A percentile compares a stretch with the other conserved stretches of the same genome.
phyloP scores from a whole-genome alignment of 2,113 vertebrate genomes.

The Thomomys bottae region DNA sequence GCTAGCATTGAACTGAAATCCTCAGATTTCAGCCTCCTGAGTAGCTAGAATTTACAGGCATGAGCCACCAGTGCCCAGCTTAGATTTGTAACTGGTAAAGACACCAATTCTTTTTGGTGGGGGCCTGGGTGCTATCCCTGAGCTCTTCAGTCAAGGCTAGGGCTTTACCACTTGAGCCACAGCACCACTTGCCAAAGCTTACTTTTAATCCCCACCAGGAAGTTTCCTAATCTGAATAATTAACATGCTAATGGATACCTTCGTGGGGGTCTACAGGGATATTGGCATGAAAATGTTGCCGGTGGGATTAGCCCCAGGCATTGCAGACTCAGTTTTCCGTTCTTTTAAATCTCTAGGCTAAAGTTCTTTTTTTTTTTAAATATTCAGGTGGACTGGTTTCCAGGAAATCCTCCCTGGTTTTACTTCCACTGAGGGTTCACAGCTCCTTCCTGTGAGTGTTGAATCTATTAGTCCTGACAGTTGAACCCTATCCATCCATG shows the following conservation, averaged over 20 bases:
- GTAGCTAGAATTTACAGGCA: too few relatives aligned
- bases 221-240: not conserved
- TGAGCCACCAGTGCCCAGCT: too few relatives aligned
- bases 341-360: not conserved
- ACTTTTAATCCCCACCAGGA: not conserved
- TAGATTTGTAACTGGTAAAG: not conserved
- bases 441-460: not conserved
- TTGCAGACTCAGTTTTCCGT: not conserved
- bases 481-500: accelerated
- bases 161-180: too few relatives aligned
- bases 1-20: too few relatives aligned
- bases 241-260: not conserved
- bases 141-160: too few relatives aligned
- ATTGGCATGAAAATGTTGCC: not conserved
- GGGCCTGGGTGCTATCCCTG: too few relatives aligned
- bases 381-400: not conserved
- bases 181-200: too few relatives aligned
- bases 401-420: not conserved
- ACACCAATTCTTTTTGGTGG: not conserved
- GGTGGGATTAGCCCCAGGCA: not conserved
- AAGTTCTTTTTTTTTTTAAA: not conserved
- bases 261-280: not conserved
- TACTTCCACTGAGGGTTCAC: not conserved
- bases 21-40: too few relatives aligned
- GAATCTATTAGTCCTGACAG: not conserved